Conservation (phyloP, 2,888 invertebrate species). For the Brachypalpus laphriformis region DNA sequence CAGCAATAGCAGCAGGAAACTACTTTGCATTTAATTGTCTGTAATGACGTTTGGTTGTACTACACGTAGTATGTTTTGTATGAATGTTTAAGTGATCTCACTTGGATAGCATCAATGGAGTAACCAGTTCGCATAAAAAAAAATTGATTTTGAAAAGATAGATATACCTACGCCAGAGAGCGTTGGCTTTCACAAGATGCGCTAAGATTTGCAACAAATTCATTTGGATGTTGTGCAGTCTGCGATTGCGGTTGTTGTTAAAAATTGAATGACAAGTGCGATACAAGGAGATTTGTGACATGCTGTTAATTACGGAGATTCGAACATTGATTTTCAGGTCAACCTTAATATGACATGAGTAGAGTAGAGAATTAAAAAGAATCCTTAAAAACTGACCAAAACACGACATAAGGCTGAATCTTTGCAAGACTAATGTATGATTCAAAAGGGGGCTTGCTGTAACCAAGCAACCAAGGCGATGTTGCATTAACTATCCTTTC, state of each 20-base stretch:
- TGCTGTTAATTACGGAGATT: too few relatives aligned
- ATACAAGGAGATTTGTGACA: background rate
- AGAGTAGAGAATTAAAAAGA: too few relatives aligned
- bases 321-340: too few relatives aligned
- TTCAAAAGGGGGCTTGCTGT: too few relatives aligned
- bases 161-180: background rate
- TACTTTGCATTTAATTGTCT: constrained; percentile 83
- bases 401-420: too few relatives aligned
- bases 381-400: too few relatives aligned
- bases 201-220: constrained; percentile 26
- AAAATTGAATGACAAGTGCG: background rate
- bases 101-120: constrained; percentile 60
- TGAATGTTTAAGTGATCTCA: constrained; percentile 59
- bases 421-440: too few relatives aligned
- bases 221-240: background rate
- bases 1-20: constrained; percentile 80
- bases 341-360: too few relatives aligned
- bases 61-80: constrained; percentile 41
- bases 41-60: constrained; percentile 81
- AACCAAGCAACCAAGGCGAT: too few relatives aligned
- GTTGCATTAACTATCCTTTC: too few relatives aligned
- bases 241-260: background rate
- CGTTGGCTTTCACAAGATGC: constrained; percentile 22
- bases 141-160: constrained; percentile 39
- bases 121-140: constrained; percentile 46